Evolutionary conservation across 2,888 invertebrate species (phyloP).

Genomic region (Ischnura elegans): DNA sequence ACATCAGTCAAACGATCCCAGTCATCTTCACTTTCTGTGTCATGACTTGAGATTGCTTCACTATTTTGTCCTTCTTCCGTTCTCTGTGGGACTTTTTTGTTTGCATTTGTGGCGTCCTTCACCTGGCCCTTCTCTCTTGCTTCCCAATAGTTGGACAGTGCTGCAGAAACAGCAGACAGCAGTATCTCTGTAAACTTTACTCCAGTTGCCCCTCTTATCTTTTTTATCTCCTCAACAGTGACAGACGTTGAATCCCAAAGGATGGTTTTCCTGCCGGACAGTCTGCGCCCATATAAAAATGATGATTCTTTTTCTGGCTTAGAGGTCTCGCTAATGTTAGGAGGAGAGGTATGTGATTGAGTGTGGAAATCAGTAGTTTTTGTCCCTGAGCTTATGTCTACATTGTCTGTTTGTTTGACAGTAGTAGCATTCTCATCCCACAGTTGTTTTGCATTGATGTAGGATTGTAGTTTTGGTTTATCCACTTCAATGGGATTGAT

Average conservation of each 20-base stretch:
- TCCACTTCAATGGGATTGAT: not conserved
- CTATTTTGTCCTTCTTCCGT: not conserved
- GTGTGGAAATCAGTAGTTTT: not conserved
- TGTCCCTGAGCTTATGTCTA: not conserved
- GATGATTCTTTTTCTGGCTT: not conserved
- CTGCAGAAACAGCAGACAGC: conserved; percentile 78
- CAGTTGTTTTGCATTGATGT: not conserved
- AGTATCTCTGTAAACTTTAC: conserved; percentile 78
- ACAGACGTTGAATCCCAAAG: conserved; percentile 75
- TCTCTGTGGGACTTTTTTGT: not conserved
- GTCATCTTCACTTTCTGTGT: not conserved
- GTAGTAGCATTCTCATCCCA: not conserved
- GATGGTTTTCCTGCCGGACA: conserved; percentile 78
- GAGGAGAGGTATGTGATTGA: not conserved
- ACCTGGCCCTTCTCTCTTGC: conserved; percentile 12
- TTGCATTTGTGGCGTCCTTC: not conserved
- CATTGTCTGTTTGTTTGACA: not conserved
- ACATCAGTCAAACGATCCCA: not conserved
- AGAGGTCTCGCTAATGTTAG: too few species aligned
- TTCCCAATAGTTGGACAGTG: conserved; percentile 44
- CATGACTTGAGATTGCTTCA: not conserved
- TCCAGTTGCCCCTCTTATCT: conserved; percentile 40
- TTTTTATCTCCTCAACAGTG: conserved; percentile 42
- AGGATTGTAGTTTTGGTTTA: not conserved
- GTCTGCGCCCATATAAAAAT: conserved; percentile 77